A percentile compares a stretch with the other conserved stretches of the same genome.
These are phyloP conservation scores for Sylvilagus floridanus DNA, from an alignment of 2,797 vertebrate species.

Conservation along the genomic window DNA sequence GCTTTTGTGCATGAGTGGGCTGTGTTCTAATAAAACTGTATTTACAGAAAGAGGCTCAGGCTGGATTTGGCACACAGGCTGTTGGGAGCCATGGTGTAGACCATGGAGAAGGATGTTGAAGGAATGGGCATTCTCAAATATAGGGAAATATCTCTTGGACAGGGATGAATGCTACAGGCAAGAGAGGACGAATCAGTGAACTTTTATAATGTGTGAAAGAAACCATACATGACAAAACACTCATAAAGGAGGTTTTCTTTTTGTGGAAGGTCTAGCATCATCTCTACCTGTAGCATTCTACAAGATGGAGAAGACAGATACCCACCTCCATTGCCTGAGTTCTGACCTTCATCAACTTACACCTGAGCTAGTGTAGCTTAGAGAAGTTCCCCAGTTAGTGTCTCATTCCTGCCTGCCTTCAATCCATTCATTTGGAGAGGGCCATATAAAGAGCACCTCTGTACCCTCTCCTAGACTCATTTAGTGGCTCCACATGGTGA, in stretches of 20 bases:
- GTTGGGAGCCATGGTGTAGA: not conserved
- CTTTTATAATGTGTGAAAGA: not conserved
- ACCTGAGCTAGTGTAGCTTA: not conserved
- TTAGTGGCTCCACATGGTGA: not conserved
- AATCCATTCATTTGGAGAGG: not conserved
- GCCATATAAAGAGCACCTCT: not conserved
- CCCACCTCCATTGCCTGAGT: not conserved
- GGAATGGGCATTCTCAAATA: not conserved
- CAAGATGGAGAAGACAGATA: not conserved
- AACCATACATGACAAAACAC: slow-evolving; percentile 26
- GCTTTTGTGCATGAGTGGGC: not conserved
- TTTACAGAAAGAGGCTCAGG: not conserved
- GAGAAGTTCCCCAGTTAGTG: not conserved
- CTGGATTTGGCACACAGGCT: not conserved
- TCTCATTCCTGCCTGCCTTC: not conserved
- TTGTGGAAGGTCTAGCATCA: not conserved
- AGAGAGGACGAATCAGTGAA: not conserved
- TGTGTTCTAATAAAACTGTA: not conserved
- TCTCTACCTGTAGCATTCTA: not conserved
- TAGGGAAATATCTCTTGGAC: not conserved
- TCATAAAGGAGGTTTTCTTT: slow-evolving; percentile 21
- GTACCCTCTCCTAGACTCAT: not conserved
- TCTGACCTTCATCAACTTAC: not conserved
- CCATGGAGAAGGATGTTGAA: not conserved
- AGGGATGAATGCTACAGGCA: not conserved